These are phyloP conservation scores for Deilephila elpenor DNA, from an alignment of 2,888 invertebrate genomes.

Conservation along the genomic window DNA sequence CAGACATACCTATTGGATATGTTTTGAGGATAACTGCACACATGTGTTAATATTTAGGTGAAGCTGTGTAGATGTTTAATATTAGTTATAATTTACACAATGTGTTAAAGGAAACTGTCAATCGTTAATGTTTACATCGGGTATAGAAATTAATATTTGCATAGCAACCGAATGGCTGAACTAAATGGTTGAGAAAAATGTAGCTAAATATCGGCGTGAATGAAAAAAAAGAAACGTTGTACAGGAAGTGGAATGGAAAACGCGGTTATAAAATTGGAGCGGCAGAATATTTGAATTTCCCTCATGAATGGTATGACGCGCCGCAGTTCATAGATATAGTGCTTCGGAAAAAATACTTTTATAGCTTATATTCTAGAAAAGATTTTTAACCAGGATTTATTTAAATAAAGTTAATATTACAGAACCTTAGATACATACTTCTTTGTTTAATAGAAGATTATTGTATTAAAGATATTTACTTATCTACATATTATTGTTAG, in stretches of 20 bases:
- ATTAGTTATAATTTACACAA: background rate
- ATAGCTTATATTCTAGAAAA: background rate
- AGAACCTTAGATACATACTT: background rate
- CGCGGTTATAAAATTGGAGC: slow-evolving; percentile 19
- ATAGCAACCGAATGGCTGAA: background rate
- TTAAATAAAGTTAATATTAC: background rate
- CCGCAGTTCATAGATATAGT: slow-evolving; percentile 6
- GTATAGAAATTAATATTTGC: background rate
- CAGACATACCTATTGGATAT: background rate
- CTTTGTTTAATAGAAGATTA: no score
- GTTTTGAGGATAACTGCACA: background rate
- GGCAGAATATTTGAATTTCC: slow-evolving; percentile 18
- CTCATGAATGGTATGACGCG: slow-evolving; percentile 14
- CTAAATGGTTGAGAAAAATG: background rate
- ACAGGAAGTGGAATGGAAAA: slow-evolving; percentile 10
- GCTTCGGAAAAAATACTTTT: background rate
- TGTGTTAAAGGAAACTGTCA: slow-evolving; percentile 1
- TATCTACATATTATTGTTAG: no score
- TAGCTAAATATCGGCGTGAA: background rate
- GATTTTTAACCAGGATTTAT: background rate
- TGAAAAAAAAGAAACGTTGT: slow-evolving; percentile 3
- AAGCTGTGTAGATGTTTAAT: slow-evolving; percentile 4
- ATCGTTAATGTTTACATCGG: background rate
- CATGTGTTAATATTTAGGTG: background rate
- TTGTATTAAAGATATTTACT: no score